These are phyloP conservation scores for Struthio camelus DNA, from an alignment of 2,113 vertebrate genomes.

Conservation along the genomic window DNA sequence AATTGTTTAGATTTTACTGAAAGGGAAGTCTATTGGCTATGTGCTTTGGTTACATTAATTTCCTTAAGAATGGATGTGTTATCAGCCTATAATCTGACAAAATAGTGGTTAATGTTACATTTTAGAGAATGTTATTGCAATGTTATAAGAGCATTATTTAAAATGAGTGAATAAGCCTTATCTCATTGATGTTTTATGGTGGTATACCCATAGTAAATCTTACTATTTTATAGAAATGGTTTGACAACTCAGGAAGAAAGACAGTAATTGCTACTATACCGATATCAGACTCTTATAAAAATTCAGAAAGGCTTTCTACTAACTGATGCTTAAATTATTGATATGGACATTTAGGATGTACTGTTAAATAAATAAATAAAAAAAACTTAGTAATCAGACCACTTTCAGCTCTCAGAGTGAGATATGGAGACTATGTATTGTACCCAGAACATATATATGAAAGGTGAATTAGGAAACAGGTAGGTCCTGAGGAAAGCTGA, in stretches of 20 bases:
- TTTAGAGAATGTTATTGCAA: neutral
- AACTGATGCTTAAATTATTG: neutral
- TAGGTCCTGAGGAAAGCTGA: neutral
- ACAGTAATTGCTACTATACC: neutral
- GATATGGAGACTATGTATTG: neutral
- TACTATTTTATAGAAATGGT: neutral
- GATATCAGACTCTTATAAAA: neutral
- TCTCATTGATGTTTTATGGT: neutral
- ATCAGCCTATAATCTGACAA: neutral
- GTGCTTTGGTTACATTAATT: neutral
- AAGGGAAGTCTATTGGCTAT: neutral
- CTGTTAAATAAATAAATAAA: neutral
- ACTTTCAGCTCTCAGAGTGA: neutral
- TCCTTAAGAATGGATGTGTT: neutral
- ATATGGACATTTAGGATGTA: neutral
- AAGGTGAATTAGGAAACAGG: neutral
- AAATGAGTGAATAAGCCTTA: neutral
- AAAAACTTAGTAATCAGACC: neutral
- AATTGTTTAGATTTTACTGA: conserved; percentile 12
- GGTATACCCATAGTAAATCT: neutral
- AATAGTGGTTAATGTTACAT: neutral
- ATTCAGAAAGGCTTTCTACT: neutral
- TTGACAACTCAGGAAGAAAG: neutral
- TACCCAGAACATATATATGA: neutral
- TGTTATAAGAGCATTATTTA: neutral